Conservation (phyloP, 2,113 vertebrate species). For the Chrysochloris asiatica region DNA sequence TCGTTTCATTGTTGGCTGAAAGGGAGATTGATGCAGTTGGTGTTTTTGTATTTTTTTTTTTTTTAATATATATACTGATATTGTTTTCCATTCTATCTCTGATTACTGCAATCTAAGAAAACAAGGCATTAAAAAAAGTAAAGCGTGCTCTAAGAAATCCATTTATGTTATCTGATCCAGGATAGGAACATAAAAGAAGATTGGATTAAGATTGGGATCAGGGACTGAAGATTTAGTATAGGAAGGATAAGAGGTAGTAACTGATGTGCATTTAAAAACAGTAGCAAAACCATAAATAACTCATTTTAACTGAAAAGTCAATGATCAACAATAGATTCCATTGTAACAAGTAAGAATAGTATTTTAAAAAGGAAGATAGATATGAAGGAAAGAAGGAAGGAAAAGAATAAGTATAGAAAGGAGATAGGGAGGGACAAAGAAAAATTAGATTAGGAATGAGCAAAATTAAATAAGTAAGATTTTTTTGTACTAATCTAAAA, state of each 20-base stretch:
- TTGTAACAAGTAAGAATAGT: background rate
- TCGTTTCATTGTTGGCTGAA: background rate
- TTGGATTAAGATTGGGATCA: conserved; percentile 69
- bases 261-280: conserved; percentile 16
- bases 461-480: background rate
- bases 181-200: conserved; percentile 40
- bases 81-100: conserved; percentile 44
- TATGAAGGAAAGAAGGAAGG: background rate
- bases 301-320: background rate
- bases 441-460: background rate
- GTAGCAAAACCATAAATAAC: background rate
- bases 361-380: background rate
- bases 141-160: conserved; percentile 58
- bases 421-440: background rate
- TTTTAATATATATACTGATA: conserved; percentile 1
- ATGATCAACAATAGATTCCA: background rate
- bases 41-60: too few relatives aligned
- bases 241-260: background rate
- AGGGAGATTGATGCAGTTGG: background rate
- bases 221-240: conserved; percentile 42
- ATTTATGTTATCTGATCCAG: conserved; percentile 72
- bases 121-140: conserved; percentile 53
- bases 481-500: background rate
- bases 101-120: conserved; percentile 59
- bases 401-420: too few relatives aligned